These are phyloP conservation scores for Pseudochirops cupreus DNA, from an alignment of 2,797 vertebrate species.

Conservation along the genomic window DNA sequence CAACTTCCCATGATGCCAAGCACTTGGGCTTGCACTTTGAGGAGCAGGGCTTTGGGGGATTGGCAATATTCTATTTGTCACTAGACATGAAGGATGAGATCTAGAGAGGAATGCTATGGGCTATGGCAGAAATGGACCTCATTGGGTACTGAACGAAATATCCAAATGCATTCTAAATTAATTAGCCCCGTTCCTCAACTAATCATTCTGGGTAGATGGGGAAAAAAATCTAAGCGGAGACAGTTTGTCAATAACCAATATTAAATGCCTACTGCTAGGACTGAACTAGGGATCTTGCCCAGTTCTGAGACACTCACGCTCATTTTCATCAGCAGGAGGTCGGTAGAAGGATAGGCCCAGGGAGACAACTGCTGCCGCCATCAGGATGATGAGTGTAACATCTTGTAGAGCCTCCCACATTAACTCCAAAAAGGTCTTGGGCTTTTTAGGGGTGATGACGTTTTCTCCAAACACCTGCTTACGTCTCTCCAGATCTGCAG, in stretches of 20 bases:
- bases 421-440: conserved; percentile 97
- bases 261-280: background rate
- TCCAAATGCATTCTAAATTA: background rate
- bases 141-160: background rate
- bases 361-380: conserved; percentile 97
- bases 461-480: conserved; percentile 92
- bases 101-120: background rate
- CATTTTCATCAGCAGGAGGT: conserved; percentile 90
- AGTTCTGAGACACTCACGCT: conserved; percentile 86
- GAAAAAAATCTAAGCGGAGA: background rate
- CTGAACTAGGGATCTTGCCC: fast-evolving
- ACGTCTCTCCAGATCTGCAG: conserved; percentile 94
- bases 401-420: conserved; percentile 99
- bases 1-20: background rate
- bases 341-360: conserved; percentile 96
- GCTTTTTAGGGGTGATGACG: conserved; percentile 96
- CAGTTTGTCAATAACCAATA: background rate
- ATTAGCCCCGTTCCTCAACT: background rate
- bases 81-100: background rate
- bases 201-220: background rate
- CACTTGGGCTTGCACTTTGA: background rate
- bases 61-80: background rate
- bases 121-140: background rate
- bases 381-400: conserved; percentile 97
- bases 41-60: background rate